Conservation (phyloP, 2,113 vertebrate genomes). For the Probosciger aterrimus region DNA sequence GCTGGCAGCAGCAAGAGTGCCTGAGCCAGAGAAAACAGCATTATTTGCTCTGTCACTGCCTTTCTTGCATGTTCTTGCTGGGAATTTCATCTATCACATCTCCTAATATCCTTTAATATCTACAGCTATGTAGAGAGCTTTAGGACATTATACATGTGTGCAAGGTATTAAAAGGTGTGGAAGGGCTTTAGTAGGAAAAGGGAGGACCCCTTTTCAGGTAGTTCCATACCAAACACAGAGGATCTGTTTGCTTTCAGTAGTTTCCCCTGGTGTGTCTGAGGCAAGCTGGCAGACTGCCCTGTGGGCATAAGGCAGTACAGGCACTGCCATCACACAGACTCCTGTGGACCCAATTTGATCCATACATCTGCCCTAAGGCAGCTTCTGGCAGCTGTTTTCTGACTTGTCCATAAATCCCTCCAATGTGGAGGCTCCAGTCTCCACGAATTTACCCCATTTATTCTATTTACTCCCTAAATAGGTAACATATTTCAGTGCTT, state of each 20-base stretch:
- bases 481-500: background rate
- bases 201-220: background rate
- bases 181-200: background rate
- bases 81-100: background rate
- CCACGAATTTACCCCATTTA: background rate
- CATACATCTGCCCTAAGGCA: background rate
- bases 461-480: background rate
- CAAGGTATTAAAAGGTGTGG: background rate
- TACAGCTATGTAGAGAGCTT: background rate
- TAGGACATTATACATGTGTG: background rate
- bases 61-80: background rate
- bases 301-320: background rate
- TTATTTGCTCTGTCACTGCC: background rate
- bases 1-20: background rate
- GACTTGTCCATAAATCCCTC: background rate
- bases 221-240: background rate
- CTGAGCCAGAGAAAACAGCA: background rate
- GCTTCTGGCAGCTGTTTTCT: background rate
- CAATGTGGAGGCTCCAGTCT: background rate
- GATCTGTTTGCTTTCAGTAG: background rate
- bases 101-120: background rate
- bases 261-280: background rate
- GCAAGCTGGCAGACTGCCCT: background rate
- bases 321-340: rapidly evolving
- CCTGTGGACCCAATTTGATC: background rate